Evolutionary conservation across 2,888 invertebrate genomes (phyloP).

Genomic region (Venusia cambrica): DNA sequence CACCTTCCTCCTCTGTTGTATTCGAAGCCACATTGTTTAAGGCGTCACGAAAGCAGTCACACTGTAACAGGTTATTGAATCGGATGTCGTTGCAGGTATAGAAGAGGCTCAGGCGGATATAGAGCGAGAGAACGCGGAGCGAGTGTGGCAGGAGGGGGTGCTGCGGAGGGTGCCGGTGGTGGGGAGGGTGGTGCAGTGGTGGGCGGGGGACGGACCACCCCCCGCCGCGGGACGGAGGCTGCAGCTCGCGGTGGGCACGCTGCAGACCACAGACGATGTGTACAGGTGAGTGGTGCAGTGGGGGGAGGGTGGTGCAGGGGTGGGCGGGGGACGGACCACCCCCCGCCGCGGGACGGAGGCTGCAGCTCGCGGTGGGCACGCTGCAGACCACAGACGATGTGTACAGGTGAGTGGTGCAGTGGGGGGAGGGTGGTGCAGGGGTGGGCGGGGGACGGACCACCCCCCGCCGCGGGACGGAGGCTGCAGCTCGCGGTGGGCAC

Average conservation of each 20-base stretch:
- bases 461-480: constrained; percentile 83
- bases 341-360: constrained; percentile 84
- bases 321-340: constrained; percentile 85
- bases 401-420: constrained; percentile 85
- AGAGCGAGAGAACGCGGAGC: constrained; percentile 93
- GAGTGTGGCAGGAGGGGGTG: constrained; percentile 88
- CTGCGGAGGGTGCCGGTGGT: constrained; percentile 88
- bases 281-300: constrained; percentile 85
- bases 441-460: constrained; percentile 87
- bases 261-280: constrained; percentile 69
- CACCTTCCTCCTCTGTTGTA: too few species aligned
- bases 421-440: constrained; percentile 95
- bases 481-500: constrained; percentile 92
- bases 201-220: constrained; percentile 83
- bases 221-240: constrained; percentile 86
- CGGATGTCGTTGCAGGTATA: constrained; percentile 83
- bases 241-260: constrained; percentile 91
- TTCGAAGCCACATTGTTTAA: too few species aligned
- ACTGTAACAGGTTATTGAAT: too few species aligned
- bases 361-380: constrained; percentile 92
- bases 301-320: constrained; percentile 97
- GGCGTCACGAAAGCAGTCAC: too few species aligned
- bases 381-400: constrained; percentile 75
- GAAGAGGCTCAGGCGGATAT: constrained; percentile 96
- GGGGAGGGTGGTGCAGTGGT: constrained; percentile 97